Evolutionary conservation across 2,888 invertebrate species (phyloP), one percentile per base, ranked within the genome.

Genomic region (Troides aeacus): DNA sequence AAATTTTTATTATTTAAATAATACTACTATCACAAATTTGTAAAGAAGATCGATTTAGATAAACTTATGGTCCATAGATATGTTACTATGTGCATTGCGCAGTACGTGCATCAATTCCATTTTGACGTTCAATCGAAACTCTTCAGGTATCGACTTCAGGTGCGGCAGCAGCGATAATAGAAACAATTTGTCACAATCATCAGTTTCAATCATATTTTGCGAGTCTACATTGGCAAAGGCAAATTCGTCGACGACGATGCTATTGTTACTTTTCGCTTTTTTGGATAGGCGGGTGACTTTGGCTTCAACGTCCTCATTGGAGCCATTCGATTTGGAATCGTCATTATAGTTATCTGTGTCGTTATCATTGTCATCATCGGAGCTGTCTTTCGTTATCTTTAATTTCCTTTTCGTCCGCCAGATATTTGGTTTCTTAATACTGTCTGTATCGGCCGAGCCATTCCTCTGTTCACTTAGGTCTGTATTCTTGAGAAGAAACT

Each of bases 41-140:
- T 62, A 46, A 42, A 18, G 66, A 59, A 66, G 62, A 62, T 58
- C 18, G 50, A 62, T 46, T 72, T 71, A 76, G 61, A 75, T 64
- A 63, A 74, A 68, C 72, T 85, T 87, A 74, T 84, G 82, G 1
- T 83, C 80, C n/a, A 79, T 78, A 46, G 73, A 73, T 7, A 79
- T 75, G 72, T 77, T 81, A 64, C 81, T 85, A 71, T 84, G 86
- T 0, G 89, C 90, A 71, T 88, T 90, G 68, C 85, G 81, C 57
- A 92, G 75, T 24, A 92, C 90, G 73, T 89, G 87, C 90, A 92
- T 88, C 65, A 92, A 73, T 70, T 92, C 89, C 85, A 92, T 85
- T 79, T 92, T 92, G 12, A 84, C 88, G 58, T 87, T 88, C 6
- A 92, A 75, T 2, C 87, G 80, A 64, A 79, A 79, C 62, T 87